Evolutionary conservation across 2,797 vertebrate genomes (phyloP).

Genomic region (Gobio occitaniae): DNA sequence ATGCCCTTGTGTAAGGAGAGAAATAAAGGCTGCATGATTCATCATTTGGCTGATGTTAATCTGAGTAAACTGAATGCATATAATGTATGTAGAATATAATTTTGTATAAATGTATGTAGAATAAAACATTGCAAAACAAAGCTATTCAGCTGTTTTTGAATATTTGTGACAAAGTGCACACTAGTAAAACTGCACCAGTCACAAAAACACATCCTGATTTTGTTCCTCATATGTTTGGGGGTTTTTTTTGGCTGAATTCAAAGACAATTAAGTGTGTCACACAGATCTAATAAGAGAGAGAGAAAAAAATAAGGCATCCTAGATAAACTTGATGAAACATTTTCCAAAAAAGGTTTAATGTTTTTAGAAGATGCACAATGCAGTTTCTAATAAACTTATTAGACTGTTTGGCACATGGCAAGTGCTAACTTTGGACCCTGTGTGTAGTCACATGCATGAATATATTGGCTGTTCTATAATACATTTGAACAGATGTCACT

Average conservation of each 20-base stretch:
- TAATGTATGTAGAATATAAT: not conserved
- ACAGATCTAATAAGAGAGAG: not conserved
- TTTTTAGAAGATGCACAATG: not conserved
- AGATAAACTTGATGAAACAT: not conserved
- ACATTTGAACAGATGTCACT: not conserved
- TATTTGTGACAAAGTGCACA: not conserved
- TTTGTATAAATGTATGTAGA: not conserved
- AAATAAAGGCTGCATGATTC: conserved; percentile 30
- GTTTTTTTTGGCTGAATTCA: not conserved
- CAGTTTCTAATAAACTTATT: not conserved
- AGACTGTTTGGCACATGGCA: not conserved
- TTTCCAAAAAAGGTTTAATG: not conserved
- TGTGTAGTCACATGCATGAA: not conserved
- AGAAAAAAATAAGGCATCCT: not conserved
- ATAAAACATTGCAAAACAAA: too few relatives aligned
- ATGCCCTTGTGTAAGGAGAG: conserved; percentile 28
- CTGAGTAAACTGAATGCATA: conserved; percentile 8
- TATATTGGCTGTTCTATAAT: not conserved
- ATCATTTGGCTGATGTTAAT: conserved; percentile 37
- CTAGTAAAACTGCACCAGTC: not conserved
- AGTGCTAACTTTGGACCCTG: not conserved
- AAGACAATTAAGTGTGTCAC: not conserved
- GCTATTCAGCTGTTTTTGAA: not conserved
- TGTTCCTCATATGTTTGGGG: not conserved
- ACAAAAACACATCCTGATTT: not conserved